These are phyloP conservation scores for Amniataba percoides DNA, from an alignment of 2,797 vertebrate species.

Conservation along the genomic window DNA sequence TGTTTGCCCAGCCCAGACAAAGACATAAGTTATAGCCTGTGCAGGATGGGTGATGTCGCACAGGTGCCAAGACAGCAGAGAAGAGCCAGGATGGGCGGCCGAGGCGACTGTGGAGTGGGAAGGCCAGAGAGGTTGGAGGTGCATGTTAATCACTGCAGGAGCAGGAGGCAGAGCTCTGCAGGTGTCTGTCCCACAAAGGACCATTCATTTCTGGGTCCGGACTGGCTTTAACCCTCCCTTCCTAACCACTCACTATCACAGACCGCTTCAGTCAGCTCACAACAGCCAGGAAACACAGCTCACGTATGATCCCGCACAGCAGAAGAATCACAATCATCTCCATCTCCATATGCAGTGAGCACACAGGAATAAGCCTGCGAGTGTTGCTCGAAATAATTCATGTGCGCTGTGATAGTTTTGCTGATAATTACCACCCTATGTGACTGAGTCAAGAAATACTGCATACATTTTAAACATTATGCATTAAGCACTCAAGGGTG, in stretches of 20 bases:
- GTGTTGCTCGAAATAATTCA: conserved; percentile 22
- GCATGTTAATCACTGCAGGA: conserved; percentile 83
- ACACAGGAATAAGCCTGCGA: background rate
- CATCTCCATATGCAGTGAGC: conserved; percentile 7
- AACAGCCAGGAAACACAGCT: conserved; percentile 34
- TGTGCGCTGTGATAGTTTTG: background rate
- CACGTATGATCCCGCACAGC: conserved; percentile 34
- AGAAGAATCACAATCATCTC: conserved; percentile 17
- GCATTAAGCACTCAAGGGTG: conserved; percentile 30
- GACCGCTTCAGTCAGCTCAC: conserved; percentile 54
- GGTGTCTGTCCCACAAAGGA: conserved; percentile 84
- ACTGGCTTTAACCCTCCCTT: conserved; percentile 37
- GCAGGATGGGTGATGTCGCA: conserved; percentile 71
- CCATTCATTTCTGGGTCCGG: conserved; percentile 76
- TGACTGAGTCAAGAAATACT: conserved; percentile 18
- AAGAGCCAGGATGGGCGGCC: conserved; percentile 69
- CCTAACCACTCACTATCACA: conserved; percentile 50
- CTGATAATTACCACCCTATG: conserved; percentile 15
- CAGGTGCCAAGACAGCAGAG: conserved; percentile 78
- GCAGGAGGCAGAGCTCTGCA: conserved; percentile 77
- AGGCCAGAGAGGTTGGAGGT: conserved; percentile 72
- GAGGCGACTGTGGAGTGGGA: conserved; percentile 50
- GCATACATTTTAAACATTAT: conserved; percentile 37
- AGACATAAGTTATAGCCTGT: conserved; percentile 74
- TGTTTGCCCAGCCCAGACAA: conserved; percentile 63